Evolutionary conservation across 2,113 vertebrate species (phyloP).

Genomic region (Oreotragus oreotragus): DNA sequence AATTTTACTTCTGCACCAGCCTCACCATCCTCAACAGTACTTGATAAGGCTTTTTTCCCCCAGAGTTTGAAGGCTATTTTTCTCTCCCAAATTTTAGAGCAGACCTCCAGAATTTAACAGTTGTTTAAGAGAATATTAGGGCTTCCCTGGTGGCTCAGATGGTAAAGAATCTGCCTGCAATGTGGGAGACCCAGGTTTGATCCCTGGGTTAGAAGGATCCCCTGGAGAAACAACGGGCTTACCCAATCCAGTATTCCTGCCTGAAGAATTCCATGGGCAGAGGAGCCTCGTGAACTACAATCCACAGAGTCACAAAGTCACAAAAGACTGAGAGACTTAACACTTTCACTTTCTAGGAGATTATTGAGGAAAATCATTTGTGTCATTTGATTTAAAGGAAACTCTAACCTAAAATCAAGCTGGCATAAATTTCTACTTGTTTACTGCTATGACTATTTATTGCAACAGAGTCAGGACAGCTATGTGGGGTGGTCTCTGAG

Average conservation of each 20-base stretch:
- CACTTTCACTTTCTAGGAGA: not conserved
- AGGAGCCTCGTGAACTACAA: not conserved
- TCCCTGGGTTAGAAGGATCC: not conserved
- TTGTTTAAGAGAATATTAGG: not conserved
- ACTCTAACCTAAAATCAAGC: not conserved
- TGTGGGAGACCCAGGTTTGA: not conserved
- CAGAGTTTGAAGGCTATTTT: not conserved
- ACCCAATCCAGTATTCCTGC: not conserved
- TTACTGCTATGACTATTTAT: not conserved
- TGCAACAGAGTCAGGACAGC: not conserved
- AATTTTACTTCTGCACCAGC: not conserved
- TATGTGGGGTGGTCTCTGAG: not conserved
- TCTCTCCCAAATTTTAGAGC: not conserved
- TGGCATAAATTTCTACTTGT: not conserved
- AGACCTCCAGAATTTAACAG: not conserved
- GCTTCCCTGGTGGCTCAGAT: not conserved
- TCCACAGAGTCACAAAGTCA: not conserved
- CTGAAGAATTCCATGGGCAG: not conserved
- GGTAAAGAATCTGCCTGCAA: not conserved
- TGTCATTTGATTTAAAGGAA: not conserved
- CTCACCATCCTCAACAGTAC: not conserved
- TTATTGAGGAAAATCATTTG: not conserved
- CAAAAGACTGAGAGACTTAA: not conserved
- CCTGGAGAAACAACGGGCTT: not conserved
- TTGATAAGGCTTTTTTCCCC: not conserved